Conservation (phyloP, 2,888 invertebrate species). For the Brenthis hecate region DNA sequence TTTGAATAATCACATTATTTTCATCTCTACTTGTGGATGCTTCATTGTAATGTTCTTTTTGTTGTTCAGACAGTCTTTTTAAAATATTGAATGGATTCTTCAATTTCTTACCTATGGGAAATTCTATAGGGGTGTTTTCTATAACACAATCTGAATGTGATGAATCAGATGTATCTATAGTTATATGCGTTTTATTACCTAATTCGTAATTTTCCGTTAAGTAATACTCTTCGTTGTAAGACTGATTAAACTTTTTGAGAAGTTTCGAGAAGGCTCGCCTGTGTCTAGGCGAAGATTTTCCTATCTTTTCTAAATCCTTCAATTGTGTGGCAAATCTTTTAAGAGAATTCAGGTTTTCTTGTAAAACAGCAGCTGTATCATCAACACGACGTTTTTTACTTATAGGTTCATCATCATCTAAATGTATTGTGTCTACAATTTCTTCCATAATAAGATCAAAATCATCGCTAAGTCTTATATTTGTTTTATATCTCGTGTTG, state of each 20-base stretch:
- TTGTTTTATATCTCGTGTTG: conserved; percentile 58
- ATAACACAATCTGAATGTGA: conserved; percentile 60
- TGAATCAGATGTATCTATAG: conserved; percentile 59
- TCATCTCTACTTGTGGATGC: conserved; percentile 31
- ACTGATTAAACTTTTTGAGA: conserved; percentile 66
- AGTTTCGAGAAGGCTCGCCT: conserved; percentile 63
- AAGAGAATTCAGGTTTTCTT: conserved; percentile 56
- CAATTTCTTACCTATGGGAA: conserved; percentile 52
- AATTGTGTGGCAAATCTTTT: conserved; percentile 57
- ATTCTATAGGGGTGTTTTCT: conserved; percentile 45
- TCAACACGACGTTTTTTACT: conserved; percentile 51
- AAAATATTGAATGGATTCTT: conserved; percentile 69
- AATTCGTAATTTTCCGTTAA: conserved; percentile 57
- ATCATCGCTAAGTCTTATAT: conserved; percentile 50
- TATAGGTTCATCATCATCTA: conserved; percentile 59
- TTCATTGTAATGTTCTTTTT: conserved; percentile 31
- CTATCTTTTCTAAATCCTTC: conserved; percentile 53
- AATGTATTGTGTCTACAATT: conserved; percentile 63
- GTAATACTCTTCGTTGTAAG: conserved; percentile 63
- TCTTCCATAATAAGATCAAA: conserved; percentile 56
- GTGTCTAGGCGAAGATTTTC: conserved; percentile 54
- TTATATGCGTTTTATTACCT: conserved; percentile 56
- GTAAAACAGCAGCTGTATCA: conserved; percentile 44
- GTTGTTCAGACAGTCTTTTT: conserved; percentile 55
- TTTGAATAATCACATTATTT: conserved; percentile 25